These are phyloP conservation scores for Poecilia wingei DNA, from an alignment of 2,797 vertebrate genomes.

Conservation along the genomic window DNA sequence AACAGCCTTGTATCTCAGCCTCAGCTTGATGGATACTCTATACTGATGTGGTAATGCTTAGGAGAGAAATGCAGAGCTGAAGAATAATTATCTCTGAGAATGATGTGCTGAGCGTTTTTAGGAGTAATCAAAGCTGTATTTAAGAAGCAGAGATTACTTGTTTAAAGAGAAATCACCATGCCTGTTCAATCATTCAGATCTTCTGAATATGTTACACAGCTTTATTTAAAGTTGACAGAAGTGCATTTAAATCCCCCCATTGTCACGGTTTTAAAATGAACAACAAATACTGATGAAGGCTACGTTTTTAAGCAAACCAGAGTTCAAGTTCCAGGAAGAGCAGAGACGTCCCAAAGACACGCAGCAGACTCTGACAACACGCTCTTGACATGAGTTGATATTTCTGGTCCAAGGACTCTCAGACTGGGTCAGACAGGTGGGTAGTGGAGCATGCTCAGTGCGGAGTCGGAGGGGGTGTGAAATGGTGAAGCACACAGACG, in stretches of 20 bases:
- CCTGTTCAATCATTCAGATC: slow-evolving; percentile 5
- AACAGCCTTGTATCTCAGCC: slow-evolving; percentile 37
- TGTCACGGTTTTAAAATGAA: neutral
- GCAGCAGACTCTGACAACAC: slow-evolving; percentile 15
- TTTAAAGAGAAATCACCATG: slow-evolving; percentile 6
- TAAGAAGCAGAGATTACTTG: neutral
- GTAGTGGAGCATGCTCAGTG: slow-evolving; percentile 66
- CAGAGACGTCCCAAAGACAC: slow-evolving; percentile 11
- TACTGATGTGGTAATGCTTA: slow-evolving; percentile 29
- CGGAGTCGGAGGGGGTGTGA: slow-evolving; percentile 39
- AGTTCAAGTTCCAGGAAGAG: slow-evolving; percentile 17
- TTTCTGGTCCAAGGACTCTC: slow-evolving; percentile 70
- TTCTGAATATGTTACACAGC: slow-evolving; percentile 9
- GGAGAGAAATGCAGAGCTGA: neutral
- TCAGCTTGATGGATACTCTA: slow-evolving; percentile 31
- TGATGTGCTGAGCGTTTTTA: slow-evolving; percentile 2
- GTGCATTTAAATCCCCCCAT: neutral
- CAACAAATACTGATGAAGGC: slow-evolving; percentile 3
- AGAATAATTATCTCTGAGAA: slow-evolving; percentile 20
- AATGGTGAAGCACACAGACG: slow-evolving; percentile 38
- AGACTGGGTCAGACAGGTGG: slow-evolving; percentile 74
- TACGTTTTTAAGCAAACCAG: slow-evolving; percentile 21
- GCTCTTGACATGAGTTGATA: slow-evolving; percentile 48
- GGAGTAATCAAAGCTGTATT: slow-evolving; percentile 3
- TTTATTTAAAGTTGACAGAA: slow-evolving; percentile 1